Evolutionary conservation across 1,140 invertebrate species (phyloP).

Genomic region (Notospermus geniculatus): DNA sequence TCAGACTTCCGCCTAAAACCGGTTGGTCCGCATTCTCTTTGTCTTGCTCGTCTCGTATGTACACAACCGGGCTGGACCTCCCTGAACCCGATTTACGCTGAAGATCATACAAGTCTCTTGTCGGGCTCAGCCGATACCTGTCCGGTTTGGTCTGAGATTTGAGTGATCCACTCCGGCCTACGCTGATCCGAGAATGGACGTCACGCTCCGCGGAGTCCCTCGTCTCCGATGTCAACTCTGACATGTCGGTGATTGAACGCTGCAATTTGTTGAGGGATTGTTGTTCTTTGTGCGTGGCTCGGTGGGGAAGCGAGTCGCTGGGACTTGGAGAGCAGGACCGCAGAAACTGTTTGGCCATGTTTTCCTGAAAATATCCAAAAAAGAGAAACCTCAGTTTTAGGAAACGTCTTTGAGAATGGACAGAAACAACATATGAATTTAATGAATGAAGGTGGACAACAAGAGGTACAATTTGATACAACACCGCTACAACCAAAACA

Average conservation of each 20-base stretch:
- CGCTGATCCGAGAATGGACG: background rate
- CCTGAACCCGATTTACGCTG: background rate
- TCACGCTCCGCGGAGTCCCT: background rate
- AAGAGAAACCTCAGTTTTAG: background rate
- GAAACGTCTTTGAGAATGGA: background rate
- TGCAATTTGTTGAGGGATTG: conserved; percentile 3
- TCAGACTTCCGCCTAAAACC: no score
- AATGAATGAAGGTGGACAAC: background rate
- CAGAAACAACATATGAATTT: background rate
- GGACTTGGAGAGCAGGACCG: conserved; percentile 5
- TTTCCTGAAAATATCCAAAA: background rate
- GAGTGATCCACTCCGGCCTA: background rate
- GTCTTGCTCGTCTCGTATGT: background rate
- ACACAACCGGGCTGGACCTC: background rate
- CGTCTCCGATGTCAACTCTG: background rate
- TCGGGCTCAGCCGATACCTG: conserved; percentile 1
- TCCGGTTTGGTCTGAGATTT: background rate
- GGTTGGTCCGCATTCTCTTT: background rate
- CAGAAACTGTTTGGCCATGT: background rate
- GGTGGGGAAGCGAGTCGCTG: conserved; percentile 1
- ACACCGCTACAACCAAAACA: background rate
- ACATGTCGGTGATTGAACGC: background rate
- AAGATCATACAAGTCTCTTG: background rate
- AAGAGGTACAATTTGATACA: background rate
- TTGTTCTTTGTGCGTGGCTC: conserved; percentile 6